A percentile compares a stretch with the other conserved stretches of the same genome.
Conservation (phyloP, 2,888 invertebrate genomes). For the Hypena proboscidalis region DNA sequence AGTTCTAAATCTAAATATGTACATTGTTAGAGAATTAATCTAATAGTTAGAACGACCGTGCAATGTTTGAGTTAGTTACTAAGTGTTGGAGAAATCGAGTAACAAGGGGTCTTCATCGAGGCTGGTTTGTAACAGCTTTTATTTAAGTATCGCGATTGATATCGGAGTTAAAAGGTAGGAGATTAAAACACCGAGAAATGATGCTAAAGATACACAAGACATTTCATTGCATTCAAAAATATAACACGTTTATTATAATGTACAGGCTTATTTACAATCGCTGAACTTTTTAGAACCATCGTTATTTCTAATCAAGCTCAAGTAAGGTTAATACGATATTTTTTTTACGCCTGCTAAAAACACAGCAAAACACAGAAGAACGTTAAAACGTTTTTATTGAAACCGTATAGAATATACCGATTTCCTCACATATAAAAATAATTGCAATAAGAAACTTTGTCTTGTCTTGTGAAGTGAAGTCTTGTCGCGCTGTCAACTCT, state of each 20-base stretch:
- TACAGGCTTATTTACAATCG: conserved; percentile 8
- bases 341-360: no score
- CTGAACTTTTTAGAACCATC: conserved; percentile 15
- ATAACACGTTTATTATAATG: conserved; percentile 22
- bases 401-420: no score
- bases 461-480: no score
- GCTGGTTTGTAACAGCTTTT: conserved; percentile 57
- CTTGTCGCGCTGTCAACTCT: no score
- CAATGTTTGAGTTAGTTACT: conserved; percentile 62
- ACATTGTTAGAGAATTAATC: conserved; percentile 33
- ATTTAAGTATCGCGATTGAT: conserved; percentile 22
- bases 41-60: conserved; percentile 36
- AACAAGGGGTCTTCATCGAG: conserved; percentile 82
- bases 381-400: no score
- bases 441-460: no score
- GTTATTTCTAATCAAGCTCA: no score
- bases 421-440: no score
- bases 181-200: conserved; percentile 2
- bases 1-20: conserved; percentile 34
- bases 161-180: conserved; percentile 24
- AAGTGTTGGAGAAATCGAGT: conserved; percentile 75
- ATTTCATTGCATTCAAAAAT: conserved; percentile 10
- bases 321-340: no score
- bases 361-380: no score
- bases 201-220: neutral